Percentiles rank a stretch among this genome's conserved stretches.
These are phyloP conservation scores for Neosilurus hyrtlii DNA, from an alignment of 2,797 vertebrate genomes.

Conservation along the genomic window DNA sequence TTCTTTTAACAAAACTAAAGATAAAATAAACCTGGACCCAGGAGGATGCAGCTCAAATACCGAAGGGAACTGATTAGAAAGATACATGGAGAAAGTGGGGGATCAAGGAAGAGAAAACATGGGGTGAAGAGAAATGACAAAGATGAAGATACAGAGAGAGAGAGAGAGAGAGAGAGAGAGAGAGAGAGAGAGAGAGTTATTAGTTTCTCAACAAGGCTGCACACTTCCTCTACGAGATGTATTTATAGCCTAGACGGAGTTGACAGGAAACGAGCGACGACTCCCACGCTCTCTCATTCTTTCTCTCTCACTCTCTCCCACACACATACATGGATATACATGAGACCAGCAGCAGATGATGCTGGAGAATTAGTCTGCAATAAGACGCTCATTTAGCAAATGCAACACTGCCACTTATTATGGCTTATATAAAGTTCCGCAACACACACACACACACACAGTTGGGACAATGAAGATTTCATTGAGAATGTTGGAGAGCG, in stretches of 20 bases:
- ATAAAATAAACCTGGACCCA: not conserved
- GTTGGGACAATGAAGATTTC: not conserved
- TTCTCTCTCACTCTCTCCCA: too few relatives aligned
- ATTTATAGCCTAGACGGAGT: constrained; percentile 24
- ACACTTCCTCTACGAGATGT: not conserved
- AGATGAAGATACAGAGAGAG: not conserved
- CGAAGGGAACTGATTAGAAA: not conserved
- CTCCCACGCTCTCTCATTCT: not conserved
- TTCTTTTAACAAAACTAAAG: not conserved
- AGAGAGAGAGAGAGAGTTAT: constrained; percentile 13
- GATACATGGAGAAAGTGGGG: too few relatives aligned
- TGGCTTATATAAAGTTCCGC: not conserved
- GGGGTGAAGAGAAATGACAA: too few relatives aligned
- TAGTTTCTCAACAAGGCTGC: constrained; percentile 14
- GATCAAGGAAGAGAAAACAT: not conserved
- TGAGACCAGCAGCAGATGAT: not conserved
- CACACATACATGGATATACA: not conserved
- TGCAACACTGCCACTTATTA: not conserved
- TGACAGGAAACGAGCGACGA: constrained; percentile 15
- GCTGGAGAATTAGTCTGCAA: constrained; percentile 3
- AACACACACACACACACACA: not conserved
- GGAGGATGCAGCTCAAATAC: not conserved
- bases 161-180: not conserved
- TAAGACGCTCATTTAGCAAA: not conserved
- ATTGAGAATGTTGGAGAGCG: not conserved